Evolutionary conservation across 2,888 invertebrate genomes (phyloP), one percentile per base, ranked within the genome.

Genomic region (Rambutsinella grinnellia): DNA sequence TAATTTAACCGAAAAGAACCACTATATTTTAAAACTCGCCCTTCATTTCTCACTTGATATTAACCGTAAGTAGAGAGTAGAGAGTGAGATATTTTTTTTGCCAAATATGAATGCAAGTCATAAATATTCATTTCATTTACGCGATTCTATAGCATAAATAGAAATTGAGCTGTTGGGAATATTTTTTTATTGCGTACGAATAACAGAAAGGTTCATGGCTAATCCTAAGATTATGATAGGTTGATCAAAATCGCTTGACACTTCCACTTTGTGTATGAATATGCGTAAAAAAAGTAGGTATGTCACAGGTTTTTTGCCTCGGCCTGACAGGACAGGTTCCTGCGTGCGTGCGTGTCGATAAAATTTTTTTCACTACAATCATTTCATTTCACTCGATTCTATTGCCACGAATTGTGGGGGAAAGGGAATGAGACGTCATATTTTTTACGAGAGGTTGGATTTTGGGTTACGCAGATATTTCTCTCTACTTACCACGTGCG

Each of bases 221-320:
- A 15, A 58, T 36, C 5, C 13, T 36, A 58, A 28, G 28, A 58
- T 13, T 58, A 17, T 21, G 58, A 58, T n/a, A 24, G 15, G 10
- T 36, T 36, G 5, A 5, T 36, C 36, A 36, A 8, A 36, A 8
- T 36, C 36, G 5, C 5, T 36, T 36, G n/a, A n/a, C n/a, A n/a
- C n/a, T n/a, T n/a, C n/a, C 57, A 57, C 60, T n/a, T 44, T 27
- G 49, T 58, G 27, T 8, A 61, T 8, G n/a, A 46, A 61, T n/a
- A 58, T 72, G 65, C 72, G 72, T 72, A 72, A 72, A 72, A n/a
- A 71, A 71, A 47, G 24, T 66, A 66, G 72, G 72, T 54, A 65
- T 65, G 72, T 72, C 72, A 72, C 65, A 72, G 23, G 28, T 72
- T 72, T 60, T 19, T 63, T 63, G 47, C 26, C 70, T 63, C 60